Percentiles rank a stretch among this genome's conserved stretches.
phyloP scores from a whole-genome alignment of 2,113 vertebrate species.

The Synodontis membranacea region DNA sequence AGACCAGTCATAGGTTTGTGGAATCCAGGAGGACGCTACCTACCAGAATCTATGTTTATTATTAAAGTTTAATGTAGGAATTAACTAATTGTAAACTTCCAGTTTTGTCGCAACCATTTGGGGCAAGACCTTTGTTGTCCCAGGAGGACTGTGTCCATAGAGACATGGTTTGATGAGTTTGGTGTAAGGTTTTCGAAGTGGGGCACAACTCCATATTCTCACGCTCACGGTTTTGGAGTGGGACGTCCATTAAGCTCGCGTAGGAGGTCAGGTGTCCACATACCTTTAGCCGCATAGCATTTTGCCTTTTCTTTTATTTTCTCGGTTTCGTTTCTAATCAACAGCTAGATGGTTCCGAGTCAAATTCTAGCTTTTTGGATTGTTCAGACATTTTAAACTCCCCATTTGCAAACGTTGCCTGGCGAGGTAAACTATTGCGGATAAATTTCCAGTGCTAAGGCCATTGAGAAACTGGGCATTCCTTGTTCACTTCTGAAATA shows the following conservation, averaged over 20 bases:
- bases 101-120: background rate
- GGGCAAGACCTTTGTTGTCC: background rate
- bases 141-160: background rate
- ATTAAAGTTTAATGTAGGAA: background rate
- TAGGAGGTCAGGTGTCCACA: background rate
- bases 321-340: background rate
- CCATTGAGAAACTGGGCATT: background rate
- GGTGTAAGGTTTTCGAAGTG: background rate
- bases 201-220: background rate
- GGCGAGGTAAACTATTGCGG: background rate
- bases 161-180: background rate
- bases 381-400: background rate
- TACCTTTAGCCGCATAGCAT: background rate
- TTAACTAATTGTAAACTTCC: background rate
- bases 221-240: background rate
- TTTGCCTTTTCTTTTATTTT: background rate
- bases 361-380: background rate
- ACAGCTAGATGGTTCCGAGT: background rate
- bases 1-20: background rate
- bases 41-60: background rate
- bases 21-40: background rate
- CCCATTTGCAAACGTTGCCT: background rate
- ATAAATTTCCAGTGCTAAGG: background rate
- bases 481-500: background rate
- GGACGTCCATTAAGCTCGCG: background rate